These are phyloP conservation scores for Coleophora flavipennella DNA, from an alignment of 2,888 invertebrate species.

Conservation along the genomic window DNA sequence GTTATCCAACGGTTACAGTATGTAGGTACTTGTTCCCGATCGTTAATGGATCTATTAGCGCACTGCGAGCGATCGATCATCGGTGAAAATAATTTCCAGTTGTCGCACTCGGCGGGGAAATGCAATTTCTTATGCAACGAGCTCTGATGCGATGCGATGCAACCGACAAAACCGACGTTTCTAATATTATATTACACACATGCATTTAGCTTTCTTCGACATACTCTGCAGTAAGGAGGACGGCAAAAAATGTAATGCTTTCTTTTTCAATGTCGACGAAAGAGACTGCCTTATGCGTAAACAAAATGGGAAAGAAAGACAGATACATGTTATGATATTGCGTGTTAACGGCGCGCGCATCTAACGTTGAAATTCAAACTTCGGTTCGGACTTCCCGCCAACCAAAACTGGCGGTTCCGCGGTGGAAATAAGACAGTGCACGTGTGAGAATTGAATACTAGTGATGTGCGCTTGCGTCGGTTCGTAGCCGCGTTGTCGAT, in stretches of 20 bases:
- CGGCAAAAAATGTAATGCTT: constrained; percentile 59
- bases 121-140: constrained; percentile 68
- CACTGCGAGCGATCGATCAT: constrained; percentile 12
- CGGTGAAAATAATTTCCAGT: constrained; percentile 21
- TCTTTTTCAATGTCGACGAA: constrained; percentile 67
- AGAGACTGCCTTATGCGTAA: constrained; percentile 27
- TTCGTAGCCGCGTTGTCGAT: constrained; percentile 41
- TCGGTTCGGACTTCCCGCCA: constrained; percentile 45
- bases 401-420: constrained; percentile 38
- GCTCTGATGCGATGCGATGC: constrained; percentile 55
- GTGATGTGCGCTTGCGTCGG: constrained; percentile 33
- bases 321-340: constrained; percentile 37
- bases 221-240: constrained; percentile 60
- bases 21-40: constrained; percentile 1
- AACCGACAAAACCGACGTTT: constrained; percentile 53
- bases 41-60: background rate
- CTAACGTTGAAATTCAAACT: constrained; percentile 39
- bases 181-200: constrained; percentile 70
- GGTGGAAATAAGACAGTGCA: constrained; percentile 39
- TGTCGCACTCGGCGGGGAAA: constrained; percentile 39
- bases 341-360: constrained; percentile 38
- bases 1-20: background rate
- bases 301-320: constrained; percentile 36
- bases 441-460: constrained; percentile 24
- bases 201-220: constrained; percentile 66